Evolutionary conservation across 1,140 invertebrate species (phyloP), one percentile per base, ranked within the genome.

Genomic region (Atta colombica): DNA sequence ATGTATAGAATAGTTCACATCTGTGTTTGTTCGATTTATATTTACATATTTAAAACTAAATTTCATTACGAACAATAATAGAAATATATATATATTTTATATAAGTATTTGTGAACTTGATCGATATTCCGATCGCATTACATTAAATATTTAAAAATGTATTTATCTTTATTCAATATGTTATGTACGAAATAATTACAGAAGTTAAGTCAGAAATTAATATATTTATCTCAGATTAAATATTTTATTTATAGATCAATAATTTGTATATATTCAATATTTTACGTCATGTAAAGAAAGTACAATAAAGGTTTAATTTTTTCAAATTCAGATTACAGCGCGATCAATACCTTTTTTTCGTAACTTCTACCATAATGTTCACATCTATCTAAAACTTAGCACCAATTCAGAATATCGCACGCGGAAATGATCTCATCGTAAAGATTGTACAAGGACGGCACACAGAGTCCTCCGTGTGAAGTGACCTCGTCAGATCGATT

Each of bases 401-500:
- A 45, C 58, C 55, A 55, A 82, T 82, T 82, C 68, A 60, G 80
- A 74, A 84, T 82, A 82, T 84, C 55, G 55, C 58, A 58, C 39
- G 80, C 58, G 69, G 55, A 61, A 75, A 75, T 74, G 55, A 84
- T 84, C 69, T 84, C 80, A 75, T 84, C 69, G 69, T 84, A 84
- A 69, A 87, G 66, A 63, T 77, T 61, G 85, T 60, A 65, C 65
- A 69, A 78, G 85, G 35, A 71, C 72, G 58, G 55, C 68, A 75
- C 81, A 86, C 88, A 87, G 72, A 75, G 86, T 90, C 71, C 77
- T 87, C 78, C 45, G 63, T 39, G 49, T 78, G 66, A 87, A 90
- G 88, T 87, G 88, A 90, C 85, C 85, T 86, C 74, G 89, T 89
- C 89, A 84, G 58, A 75, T 68, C 88, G 89, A 90, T 89, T 90